Base-by-base conservation (phyloP, 2,113 vertebrate genomes). In the Gadus macrocephalus region DNA sequence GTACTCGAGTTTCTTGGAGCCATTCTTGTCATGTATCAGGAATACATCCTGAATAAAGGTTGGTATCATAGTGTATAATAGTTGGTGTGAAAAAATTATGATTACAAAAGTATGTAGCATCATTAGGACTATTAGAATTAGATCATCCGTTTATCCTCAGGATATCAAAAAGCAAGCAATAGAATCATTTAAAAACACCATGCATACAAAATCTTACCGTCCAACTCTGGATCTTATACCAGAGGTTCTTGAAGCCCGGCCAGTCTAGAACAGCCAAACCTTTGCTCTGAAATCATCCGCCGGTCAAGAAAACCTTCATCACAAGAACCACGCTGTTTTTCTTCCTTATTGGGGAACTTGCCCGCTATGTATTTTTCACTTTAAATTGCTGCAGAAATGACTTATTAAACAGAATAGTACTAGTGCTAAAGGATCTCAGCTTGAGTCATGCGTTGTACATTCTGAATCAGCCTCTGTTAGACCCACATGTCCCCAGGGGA, bases 221-320 rank as follows among this genome's bases (percentile, higher is more conserved):
- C 91, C 89, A 92, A 74, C 25, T 83, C 65, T 69, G 69, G 80
- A 92, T 86, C 68, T 87, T 89, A 56, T 89, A 83, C 91, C 91
- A 92, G 58, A 91, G 81, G 35, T 14, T 53, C 78, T 87, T 71
- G 65, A 92, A 91, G 66, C 84, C 89, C 0, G 0, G 0, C 89
- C 84, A 90, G 75, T 76, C 83, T 3, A 92, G 78, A 67, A 56
- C 79, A 62, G 87, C 89, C 5, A 63, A 56, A 56, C 86, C 90
- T 61, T 84, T 83, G 6, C 19, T 89, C 91, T 92, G 85, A 1
- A 68, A 19, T 6, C 67, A 19, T 31, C 12, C 22, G 15, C 15
- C 55, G 5, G 80, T 91, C 76, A 91, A 91, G 79, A 71, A 70
- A 70, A 58, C 55, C n/a, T 58, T 58, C 55, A 58, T 14, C 53